phyloP scores from a whole-genome alignment of 1,140 invertebrate genomes.

The Orius laevigatus region DNA sequence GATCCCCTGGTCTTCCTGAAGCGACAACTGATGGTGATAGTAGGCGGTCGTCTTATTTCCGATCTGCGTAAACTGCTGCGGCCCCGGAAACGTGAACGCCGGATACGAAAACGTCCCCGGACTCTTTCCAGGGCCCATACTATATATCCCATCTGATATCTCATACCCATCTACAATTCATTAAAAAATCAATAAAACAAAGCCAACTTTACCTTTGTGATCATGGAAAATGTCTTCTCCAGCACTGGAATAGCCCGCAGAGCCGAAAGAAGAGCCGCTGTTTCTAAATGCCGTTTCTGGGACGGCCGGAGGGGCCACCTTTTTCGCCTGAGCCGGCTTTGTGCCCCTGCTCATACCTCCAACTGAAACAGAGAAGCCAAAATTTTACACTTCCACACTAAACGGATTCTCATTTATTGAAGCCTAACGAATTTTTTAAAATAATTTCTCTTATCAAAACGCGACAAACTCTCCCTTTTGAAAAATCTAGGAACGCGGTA shows the following conservation, averaged over 20 bases:
- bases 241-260: slow-evolving; percentile 33
- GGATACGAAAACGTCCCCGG: slow-evolving; percentile 36
- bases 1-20: slow-evolving; percentile 52
- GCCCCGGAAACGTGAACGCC: slow-evolving; percentile 34
- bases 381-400: too few species aligned
- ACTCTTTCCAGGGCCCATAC: slow-evolving; percentile 29
- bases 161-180: slow-evolving; percentile 25
- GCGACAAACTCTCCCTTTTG: too few species aligned
- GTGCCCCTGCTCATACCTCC: slow-evolving; percentile 63
- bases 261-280: slow-evolving; percentile 27
- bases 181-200: not conserved
- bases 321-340: slow-evolving; percentile 58
- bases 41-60: slow-evolving; percentile 39
- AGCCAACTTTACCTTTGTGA: slow-evolving; percentile 28
- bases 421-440: too few species aligned
- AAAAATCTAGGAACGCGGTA: too few species aligned
- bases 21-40: slow-evolving; percentile 53
- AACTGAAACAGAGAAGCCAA: slow-evolving; percentile 37
- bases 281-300: slow-evolving; percentile 38
- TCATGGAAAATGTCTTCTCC: slow-evolving; percentile 44
- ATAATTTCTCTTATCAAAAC: too few species aligned
- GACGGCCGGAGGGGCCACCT: slow-evolving; percentile 64
- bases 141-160: slow-evolving; percentile 19
- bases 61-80: slow-evolving; percentile 24
- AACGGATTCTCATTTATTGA: too few species aligned